These are phyloP conservation scores for Mycetomoellerius zeteki DNA, from an alignment of 1,140 invertebrate species.

Conservation along the genomic window DNA sequence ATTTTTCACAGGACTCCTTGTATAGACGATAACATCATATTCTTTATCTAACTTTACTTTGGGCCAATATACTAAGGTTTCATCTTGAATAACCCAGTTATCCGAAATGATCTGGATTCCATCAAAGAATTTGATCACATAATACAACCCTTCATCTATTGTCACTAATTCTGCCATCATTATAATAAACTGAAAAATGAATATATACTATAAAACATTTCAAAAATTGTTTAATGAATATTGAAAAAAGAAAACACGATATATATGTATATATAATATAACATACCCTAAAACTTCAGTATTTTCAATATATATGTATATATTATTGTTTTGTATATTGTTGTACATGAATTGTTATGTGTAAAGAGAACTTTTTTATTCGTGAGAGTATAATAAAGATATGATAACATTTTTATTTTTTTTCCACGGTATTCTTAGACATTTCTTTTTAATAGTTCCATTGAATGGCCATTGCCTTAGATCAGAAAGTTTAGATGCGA, in stretches of 20 bases:
- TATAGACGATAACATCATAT: not conserved
- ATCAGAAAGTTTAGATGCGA: conserved; percentile 20
- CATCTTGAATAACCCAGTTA: not conserved
- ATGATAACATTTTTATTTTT: not conserved
- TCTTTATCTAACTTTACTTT: conserved; percentile 12
- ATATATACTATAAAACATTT: not conserved
- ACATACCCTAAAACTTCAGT: not conserved
- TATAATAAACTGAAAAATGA: not conserved
- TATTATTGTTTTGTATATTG: too few relatives aligned
- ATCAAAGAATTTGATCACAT: not conserved
- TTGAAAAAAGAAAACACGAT: not conserved
- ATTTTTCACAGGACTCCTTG: not conserved
- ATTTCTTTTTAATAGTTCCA: conserved; percentile 6
- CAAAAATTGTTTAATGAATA: not conserved
- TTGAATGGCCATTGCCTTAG: not conserved
- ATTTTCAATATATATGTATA: too few relatives aligned
- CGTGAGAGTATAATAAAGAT: conserved; percentile 9
- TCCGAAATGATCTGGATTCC: not conserved
- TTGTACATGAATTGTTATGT: too few relatives aligned
- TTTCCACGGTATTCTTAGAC: not conserved
- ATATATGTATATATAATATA: too few relatives aligned
- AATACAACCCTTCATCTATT: not conserved
- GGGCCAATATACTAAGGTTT: not conserved
- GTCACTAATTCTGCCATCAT: not conserved
- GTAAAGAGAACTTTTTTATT: not conserved